Percentiles rank a stretch among this genome's conserved stretches.
phyloP scores from a whole-genome alignment of 1,140 invertebrate species.

The Centruroides sculpturatus region DNA sequence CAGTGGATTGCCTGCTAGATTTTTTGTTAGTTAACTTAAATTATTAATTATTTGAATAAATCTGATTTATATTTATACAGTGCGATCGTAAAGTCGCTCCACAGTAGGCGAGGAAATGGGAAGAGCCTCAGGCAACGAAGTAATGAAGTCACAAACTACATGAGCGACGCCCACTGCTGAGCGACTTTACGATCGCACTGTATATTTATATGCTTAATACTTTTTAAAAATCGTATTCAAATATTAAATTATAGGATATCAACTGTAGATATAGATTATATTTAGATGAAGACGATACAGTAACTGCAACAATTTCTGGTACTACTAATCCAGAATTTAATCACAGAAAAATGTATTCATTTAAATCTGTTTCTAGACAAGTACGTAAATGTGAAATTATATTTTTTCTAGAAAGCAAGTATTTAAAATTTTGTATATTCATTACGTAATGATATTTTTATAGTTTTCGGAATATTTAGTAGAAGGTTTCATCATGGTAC shows the following conservation, averaged over 20 bases:
- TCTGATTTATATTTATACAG: not conserved
- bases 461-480: conserved; percentile 37
- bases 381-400: conserved; percentile 20
- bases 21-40: conserved; percentile 30
- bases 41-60: not conserved
- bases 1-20: conserved; percentile 34
- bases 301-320: conserved; percentile 30
- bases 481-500: conserved; percentile 34
- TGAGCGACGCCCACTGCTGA: too few relatives aligned
- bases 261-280: conserved; percentile 39
- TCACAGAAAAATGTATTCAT: conserved; percentile 31
- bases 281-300: conserved; percentile 29
- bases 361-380: conserved; percentile 30
- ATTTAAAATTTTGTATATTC: too few relatives aligned
- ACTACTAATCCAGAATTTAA: conserved; percentile 39
- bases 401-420: too few relatives aligned
- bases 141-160: not conserved
- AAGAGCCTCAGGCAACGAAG: not conserved
- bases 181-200: too few relatives aligned
- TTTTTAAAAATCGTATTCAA: too few relatives aligned
- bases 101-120: not conserved
- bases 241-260: conserved; percentile 28
- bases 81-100: too few relatives aligned
- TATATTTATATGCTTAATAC: too few relatives aligned
- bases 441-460: conserved; percentile 1